phyloP scores from a whole-genome alignment of 2,797 vertebrate genomes.

The Eurystomus glaucurus region DNA sequence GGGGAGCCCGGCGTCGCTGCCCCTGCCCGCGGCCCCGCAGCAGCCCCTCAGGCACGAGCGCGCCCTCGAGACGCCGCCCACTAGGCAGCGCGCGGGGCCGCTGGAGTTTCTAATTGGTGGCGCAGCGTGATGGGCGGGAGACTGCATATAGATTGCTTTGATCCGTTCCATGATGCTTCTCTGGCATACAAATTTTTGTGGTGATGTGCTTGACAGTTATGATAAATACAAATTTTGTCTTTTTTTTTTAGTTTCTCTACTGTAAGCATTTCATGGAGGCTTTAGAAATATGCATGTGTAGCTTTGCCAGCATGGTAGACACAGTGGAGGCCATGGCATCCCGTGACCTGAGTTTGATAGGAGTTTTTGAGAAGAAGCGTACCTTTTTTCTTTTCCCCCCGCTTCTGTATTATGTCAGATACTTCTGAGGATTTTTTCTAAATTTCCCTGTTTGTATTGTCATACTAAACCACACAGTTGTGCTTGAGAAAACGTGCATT shows the following conservation, averaged over 20 bases:
- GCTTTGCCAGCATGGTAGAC: accelerated
- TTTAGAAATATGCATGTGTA: neutral
- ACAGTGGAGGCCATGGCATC: accelerated
- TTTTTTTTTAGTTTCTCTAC: neutral
- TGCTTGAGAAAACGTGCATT: neutral
- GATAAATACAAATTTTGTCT: accelerated
- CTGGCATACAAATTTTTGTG: neutral
- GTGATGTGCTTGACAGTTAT: neutral
- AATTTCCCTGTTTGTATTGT: neutral
- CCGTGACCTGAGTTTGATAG: neutral
- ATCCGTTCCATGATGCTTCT: neutral
- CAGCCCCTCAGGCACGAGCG: neutral
- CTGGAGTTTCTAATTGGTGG: too few relatives aligned
- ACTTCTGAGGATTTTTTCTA: neutral
- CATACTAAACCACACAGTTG: neutral
- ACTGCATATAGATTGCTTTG: too few relatives aligned
- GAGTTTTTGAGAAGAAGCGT: neutral
- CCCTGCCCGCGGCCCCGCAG: too few relatives aligned
- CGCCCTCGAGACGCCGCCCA: too few relatives aligned
- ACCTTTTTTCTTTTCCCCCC: accelerated
- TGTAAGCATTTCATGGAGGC: neutral
- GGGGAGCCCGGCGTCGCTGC: accelerated
- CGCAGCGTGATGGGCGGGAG: too few relatives aligned
- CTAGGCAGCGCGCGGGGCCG: too few relatives aligned
- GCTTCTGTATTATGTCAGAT: neutral